A percentile compares a stretch with the other conserved stretches of the same genome.
These are phyloP conservation scores for Diaphora mendica DNA, from an alignment of 2,888 invertebrate genomes.

Conservation along the genomic window DNA sequence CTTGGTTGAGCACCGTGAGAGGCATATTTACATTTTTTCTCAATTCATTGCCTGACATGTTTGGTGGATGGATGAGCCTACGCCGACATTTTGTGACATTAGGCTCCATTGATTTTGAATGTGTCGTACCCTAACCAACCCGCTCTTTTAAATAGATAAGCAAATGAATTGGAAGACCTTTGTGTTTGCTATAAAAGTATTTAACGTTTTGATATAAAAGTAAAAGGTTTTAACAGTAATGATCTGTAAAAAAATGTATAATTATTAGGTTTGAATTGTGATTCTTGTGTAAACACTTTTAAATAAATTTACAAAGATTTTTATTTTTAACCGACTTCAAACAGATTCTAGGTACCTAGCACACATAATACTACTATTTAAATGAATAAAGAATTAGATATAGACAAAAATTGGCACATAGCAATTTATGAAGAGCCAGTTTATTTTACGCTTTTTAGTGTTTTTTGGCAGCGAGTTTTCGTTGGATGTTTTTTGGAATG, in stretches of 20 bases:
- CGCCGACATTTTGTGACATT: slow-evolving; percentile 80
- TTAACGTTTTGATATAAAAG: slow-evolving; percentile 63
- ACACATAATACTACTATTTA: too few relatives aligned
- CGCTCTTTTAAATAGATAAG: slow-evolving; percentile 83
- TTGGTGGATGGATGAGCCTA: slow-evolving; percentile 72
- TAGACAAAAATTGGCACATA: too few relatives aligned
- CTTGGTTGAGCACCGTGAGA: slow-evolving; percentile 65
- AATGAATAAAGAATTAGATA: too few relatives aligned
- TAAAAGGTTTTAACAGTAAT: slow-evolving; percentile 59
- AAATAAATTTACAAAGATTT: background rate
- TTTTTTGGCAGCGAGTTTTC: too few relatives aligned
- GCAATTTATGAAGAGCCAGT: too few relatives aligned
- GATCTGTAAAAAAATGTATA: slow-evolving; percentile 50
- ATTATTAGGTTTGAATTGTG: slow-evolving; percentile 36
- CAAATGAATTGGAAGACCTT: slow-evolving; percentile 85
- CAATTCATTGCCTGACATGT: slow-evolving; percentile 69
- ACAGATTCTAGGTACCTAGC: too few relatives aligned
- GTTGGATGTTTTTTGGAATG: too few relatives aligned
- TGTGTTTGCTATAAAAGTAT: slow-evolving; percentile 68
- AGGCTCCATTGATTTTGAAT: slow-evolving; percentile 84
- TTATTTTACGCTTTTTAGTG: too few relatives aligned
- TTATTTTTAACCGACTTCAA: too few relatives aligned
- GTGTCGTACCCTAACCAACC: slow-evolving; percentile 71
- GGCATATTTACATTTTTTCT: slow-evolving; percentile 74
- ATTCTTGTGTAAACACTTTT: slow-evolving; percentile 13